Evolutionary conservation across 2,797 vertebrate genomes (phyloP).

Genomic region (Rallus crepitans): DNA sequence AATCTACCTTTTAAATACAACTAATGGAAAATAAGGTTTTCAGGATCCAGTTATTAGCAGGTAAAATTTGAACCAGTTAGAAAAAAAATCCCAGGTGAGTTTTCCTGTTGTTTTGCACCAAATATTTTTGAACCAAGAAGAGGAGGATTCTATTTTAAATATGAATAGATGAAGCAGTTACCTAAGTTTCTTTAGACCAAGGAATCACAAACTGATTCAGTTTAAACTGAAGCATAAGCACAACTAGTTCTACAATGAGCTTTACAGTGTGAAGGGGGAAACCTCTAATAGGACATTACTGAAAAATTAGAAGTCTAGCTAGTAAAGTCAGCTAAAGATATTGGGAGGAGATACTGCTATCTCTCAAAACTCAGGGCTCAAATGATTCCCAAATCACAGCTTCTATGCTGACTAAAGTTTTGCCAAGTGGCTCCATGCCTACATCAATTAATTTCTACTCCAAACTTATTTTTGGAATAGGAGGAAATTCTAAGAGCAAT

Average conservation of each 20-base stretch:
- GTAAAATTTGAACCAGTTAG: not conserved
- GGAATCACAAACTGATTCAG: not conserved
- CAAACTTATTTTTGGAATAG: not conserved
- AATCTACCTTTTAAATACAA: not conserved
- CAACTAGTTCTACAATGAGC: not conserved
- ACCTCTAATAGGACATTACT: accelerated
- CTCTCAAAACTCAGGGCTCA: not conserved
- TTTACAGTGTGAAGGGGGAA: not conserved
- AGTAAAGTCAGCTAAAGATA: not conserved
- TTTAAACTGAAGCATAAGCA: not conserved
- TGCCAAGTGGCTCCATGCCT: not conserved
- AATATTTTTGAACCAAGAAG: not conserved
- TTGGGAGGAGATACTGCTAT: not conserved
- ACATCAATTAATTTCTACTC: not conserved
- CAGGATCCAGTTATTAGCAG: not conserved
- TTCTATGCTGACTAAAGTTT: not conserved
- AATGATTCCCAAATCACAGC: not conserved
- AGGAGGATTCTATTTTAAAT: not conserved
- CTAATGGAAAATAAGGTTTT: not conserved
- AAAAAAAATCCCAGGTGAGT: not conserved
- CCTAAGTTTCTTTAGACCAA: not conserved
- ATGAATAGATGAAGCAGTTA: not conserved
- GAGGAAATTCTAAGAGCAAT: not conserved
- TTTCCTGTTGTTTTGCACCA: not conserved
- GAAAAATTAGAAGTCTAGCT: not conserved